Evolutionary conservation across 2,797 vertebrate species (phyloP).

Genomic region (Cossypha heuglini): DNA sequence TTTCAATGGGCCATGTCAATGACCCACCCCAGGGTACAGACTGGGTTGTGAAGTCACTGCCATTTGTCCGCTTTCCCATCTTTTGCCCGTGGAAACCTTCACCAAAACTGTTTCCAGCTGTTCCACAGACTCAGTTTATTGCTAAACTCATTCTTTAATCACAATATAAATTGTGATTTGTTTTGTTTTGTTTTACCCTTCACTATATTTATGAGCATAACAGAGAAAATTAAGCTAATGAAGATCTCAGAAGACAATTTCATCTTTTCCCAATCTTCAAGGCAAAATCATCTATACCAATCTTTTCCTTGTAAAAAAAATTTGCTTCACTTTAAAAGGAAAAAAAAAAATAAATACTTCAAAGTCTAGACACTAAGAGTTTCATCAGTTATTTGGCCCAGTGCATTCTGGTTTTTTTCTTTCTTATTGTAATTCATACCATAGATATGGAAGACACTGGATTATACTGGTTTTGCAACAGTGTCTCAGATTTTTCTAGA

Average conservation of each 20-base stretch:
- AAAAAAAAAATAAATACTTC: background rate
- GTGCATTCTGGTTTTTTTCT: background rate
- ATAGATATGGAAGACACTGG: background rate
- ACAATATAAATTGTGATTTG: background rate
- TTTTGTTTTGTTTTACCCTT: background rate
- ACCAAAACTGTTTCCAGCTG: background rate
- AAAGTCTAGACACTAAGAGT: background rate
- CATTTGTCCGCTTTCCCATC: background rate
- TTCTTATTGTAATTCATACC: background rate
- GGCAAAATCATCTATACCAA: background rate
- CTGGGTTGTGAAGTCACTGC: background rate
- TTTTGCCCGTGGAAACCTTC: background rate
- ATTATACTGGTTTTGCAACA: background rate
- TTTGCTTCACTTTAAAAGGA: background rate
- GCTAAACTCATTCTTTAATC: background rate
- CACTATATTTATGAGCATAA: background rate
- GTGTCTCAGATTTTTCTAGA: background rate
- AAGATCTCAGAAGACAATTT: background rate
- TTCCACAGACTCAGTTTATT: background rate
- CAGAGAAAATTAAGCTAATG: background rate
- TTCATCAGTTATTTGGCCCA: background rate
- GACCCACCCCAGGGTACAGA: background rate
- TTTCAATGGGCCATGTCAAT: background rate
- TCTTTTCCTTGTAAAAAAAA: background rate
- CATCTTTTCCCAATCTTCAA: background rate